Conservation (phyloP, 30 jellyfish, hydroid and myxozoan genomes). For the Cassiopea xamachana region DNA sequence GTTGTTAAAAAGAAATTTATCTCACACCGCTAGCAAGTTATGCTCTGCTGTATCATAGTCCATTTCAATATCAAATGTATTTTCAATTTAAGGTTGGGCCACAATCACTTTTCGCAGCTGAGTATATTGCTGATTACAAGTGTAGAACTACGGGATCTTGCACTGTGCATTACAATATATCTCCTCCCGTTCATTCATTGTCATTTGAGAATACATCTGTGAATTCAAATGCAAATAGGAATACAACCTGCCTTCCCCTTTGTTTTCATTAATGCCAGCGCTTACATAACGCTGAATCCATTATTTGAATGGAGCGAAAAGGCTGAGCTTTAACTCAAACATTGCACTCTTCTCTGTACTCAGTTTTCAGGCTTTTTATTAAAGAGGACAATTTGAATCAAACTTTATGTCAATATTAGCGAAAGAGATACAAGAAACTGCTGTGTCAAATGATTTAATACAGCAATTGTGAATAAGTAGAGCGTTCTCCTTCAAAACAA, state of each 20-base stretch:
- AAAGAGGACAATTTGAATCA: background rate
- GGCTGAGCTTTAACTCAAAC: constrained; percentile 13
- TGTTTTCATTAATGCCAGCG: constrained; percentile 13
- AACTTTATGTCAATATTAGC: background rate
- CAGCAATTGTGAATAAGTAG: too few species aligned
- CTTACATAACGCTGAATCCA: constrained; percentile 12
- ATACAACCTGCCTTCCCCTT: constrained; percentile 31
- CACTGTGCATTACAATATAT: background rate
- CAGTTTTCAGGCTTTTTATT: constrained; percentile 1
- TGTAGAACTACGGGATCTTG: too few species aligned
- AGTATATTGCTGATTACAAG: too few species aligned
- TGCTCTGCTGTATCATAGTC: too few species aligned
- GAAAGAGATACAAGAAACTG: background rate
- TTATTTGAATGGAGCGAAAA: constrained; percentile 19
- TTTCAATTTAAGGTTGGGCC: too few species aligned
- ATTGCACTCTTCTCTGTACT: constrained; percentile 2
- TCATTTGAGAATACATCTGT: constrained; percentile 13
- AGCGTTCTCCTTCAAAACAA: too few species aligned
- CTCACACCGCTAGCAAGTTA: too few species aligned
- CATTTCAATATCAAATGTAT: too few species aligned
- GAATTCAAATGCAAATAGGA: background rate
- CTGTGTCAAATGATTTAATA: too few species aligned
- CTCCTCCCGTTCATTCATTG: constrained; percentile 27
- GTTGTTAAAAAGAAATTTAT: too few species aligned
- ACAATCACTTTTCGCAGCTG: too few species aligned